These are phyloP conservation scores for Semicossyphus pulcher DNA, from an alignment of 2,113 vertebrate genomes.

Conservation along the genomic window DNA sequence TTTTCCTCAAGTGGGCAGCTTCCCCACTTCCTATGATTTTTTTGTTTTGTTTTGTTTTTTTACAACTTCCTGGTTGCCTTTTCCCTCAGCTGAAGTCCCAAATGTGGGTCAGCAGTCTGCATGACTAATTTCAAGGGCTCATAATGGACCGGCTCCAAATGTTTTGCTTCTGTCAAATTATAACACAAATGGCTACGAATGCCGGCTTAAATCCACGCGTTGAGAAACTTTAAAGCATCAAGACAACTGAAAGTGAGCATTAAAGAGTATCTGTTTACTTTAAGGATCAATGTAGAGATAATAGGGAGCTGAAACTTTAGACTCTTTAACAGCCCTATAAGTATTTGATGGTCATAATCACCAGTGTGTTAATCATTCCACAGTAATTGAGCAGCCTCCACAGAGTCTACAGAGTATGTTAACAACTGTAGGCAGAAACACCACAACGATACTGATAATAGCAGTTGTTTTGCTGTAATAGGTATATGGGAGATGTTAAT, in stretches of 20 bases:
- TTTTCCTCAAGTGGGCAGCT: constrained; percentile 33
- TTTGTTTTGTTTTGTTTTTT: constrained; percentile 30
- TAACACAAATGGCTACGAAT: constrained; percentile 21
- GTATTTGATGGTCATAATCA: constrained; percentile 9
- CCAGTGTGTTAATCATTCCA: constrained; percentile 12
- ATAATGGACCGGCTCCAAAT: constrained; percentile 28
- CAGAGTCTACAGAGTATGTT: neutral
- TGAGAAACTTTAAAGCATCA: neutral
- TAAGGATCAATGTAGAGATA: neutral
- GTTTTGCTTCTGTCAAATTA: constrained; percentile 46
- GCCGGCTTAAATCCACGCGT: neutral
- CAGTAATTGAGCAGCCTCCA: constrained; percentile 8
- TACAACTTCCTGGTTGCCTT: constrained; percentile 66
- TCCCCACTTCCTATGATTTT: constrained; percentile 63
- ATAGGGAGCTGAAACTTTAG: constrained; percentile 11
- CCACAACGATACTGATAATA: neutral
- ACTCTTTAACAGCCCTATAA: constrained; percentile 5
- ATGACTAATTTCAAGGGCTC: constrained; percentile 62
- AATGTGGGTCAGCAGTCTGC: constrained; percentile 75
- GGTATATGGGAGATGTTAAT: too few relatives aligned
- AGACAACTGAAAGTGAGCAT: neutral
- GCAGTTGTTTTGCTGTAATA: neutral
- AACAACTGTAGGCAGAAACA: neutral
- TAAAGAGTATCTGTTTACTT: neutral
- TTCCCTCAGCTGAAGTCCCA: constrained; percentile 52